Evolutionary conservation across 2,113 vertebrate genomes (phyloP), one percentile per base, ranked within the genome.

Genomic region (Motacilla tschutschensis): DNA sequence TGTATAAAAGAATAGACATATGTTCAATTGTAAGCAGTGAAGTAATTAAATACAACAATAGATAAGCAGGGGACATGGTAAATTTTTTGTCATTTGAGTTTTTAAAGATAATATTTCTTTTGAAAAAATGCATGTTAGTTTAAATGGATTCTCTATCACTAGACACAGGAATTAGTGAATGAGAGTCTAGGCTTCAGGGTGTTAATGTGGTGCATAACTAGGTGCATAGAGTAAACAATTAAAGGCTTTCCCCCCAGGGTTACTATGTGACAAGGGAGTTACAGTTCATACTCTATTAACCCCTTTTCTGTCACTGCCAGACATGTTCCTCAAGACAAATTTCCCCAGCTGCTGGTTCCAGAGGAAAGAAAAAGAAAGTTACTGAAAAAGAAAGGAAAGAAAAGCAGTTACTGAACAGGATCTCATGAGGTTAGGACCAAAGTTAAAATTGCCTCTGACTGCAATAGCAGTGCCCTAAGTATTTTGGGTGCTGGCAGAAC

Each of bases 161-260:
- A 60, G 24, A 17, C 33, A 20, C 13, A n/a, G 33, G 31, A 83
- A 62, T 54, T 48, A 71, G 38, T 26, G 31, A 47, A 24, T 10
- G 19, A 35, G 47, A 57, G 13, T 36, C 43, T 7, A 35, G 40
- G 38, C 19, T 71, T 60, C 44, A 51, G 35, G 38, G 35, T 26
- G 16, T 6, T 18, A 12, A 47, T 16, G 28, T 1, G 6, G 9
- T 0, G 1, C 25, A 44, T 11, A 55, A 36, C 31, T 21, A 46
- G 14, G 38, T 59, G 9, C 41, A 31, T 43, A 25, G 16, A 35
- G 16, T 13, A 54, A 29, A 24, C 46, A 41, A 53, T 26, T 48
- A 38, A 40, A 44, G 36, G 31, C 36, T 43, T 81, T 67, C n/a
- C 14, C 13, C 41, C n/a, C 12, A 46, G 25, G 19, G 17, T 38